Evolutionary conservation across 2,113 vertebrate species (phyloP), one percentile per base, ranked within the genome.

Genomic region (Dryoscopus gambensis): DNA sequence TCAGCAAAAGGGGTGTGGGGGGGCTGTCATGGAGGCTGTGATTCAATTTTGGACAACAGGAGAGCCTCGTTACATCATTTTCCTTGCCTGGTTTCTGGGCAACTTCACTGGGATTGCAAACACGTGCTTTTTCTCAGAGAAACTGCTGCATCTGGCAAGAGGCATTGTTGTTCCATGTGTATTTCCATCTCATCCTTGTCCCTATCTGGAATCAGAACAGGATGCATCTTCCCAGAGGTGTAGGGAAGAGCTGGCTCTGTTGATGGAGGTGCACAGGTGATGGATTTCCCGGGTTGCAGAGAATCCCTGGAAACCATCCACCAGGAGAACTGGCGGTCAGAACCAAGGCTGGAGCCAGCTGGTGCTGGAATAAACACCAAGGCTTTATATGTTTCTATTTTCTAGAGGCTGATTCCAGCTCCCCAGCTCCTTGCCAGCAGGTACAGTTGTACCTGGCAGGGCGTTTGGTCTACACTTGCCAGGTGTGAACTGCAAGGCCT

Each of bases 41-140:
- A 95, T 95, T 96, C 81, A 89, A 49, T 92, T 91, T 53, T 81
- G 75, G 88, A 84, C 71, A 81, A 79, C 44, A 40, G 74, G 81
- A 85, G 73, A 83, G 24, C 67, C 52, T 77, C 1, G 15, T 90
- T 95, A 81, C 79, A 81, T 95, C 87, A 91, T 76, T 94, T n/a
- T 78, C 22, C 39, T 88, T 1, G 13, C 77, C 35, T 84, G 62
- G 18, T 73, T 89, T 90, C 75, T 67, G 53, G 56, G 83, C 8
- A 6, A 3, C 46, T 91, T 86, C 23, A 13, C 15, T 0, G 3
- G 35, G 60, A 96, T 90, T 64, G 22, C 11, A 57, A 85, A 75
- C 15, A 18, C 0, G 1, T 35, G 35, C 42, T 82, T 85, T 74
- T 87, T 35, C 23, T 47, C 24, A 10, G 67, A 25, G 33, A 82